Percentiles rank a stretch among this genome's conserved stretches.
phyloP scores from a whole-genome alignment of 1,140 invertebrate species.

The Papilio glaucus region DNA sequence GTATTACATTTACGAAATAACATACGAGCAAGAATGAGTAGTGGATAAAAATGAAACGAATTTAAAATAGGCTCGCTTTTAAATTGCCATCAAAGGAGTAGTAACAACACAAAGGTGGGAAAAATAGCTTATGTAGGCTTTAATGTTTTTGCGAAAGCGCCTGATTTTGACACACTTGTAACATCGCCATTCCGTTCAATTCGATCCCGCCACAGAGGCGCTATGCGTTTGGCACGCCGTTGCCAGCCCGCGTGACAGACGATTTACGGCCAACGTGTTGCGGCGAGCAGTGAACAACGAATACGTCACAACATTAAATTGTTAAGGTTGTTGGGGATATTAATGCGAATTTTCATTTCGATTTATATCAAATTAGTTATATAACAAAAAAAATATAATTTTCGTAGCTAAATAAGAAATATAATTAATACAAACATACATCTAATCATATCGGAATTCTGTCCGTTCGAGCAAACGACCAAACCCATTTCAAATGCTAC shows the following conservation, averaged over 20 bases:
- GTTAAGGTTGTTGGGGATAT: background rate
- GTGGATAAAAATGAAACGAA: background rate
- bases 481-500: background rate
- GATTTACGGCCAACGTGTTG: background rate
- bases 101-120: background rate
- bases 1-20: no score
- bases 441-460: no score
- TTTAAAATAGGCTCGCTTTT: background rate
- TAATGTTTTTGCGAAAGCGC: background rate
- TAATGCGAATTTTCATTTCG: background rate
- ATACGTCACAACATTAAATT: slow-evolving; percentile 7
- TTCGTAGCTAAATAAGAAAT: background rate
- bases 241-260: background rate
- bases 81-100: background rate
- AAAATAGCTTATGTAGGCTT: background rate
- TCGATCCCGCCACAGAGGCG: background rate
- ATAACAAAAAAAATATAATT: background rate
- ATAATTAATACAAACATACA: no score
- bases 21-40: no score
- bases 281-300: background rate
- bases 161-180: background rate
- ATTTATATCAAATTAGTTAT: background rate
- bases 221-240: background rate
- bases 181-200: background rate
- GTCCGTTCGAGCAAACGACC: background rate